phyloP scores from a whole-genome alignment of 2,797 vertebrate genomes.

The Lophius americanus region DNA sequence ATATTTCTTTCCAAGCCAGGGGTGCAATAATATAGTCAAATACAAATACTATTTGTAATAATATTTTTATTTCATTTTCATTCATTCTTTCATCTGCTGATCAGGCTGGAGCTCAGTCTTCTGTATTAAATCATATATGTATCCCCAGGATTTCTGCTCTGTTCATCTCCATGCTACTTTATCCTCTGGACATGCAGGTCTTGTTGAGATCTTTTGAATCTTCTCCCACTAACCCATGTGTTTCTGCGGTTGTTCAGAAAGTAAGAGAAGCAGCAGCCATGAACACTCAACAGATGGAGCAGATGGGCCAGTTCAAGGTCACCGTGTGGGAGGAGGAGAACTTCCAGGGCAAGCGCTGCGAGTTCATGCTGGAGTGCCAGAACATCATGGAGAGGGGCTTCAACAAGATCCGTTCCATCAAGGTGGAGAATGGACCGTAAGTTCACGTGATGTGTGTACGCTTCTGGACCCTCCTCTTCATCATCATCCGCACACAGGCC shows the following conservation, averaged over 20 bases:
- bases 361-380: slow-evolving; percentile 93
- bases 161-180: too few relatives aligned
- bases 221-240: neutral
- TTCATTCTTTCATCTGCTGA: neutral
- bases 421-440: slow-evolving; percentile 96
- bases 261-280: slow-evolving; percentile 79
- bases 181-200: neutral
- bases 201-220: neutral
- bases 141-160: too few relatives aligned
- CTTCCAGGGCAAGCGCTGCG: slow-evolving; percentile 95
- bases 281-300: slow-evolving; percentile 93
- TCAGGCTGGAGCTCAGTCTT: neutral
- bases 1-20: neutral
- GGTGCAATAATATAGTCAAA: too few relatives aligned
- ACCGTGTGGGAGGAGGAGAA: slow-evolving; percentile 96
- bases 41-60: too few relatives aligned
- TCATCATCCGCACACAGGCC: too few relatives aligned
- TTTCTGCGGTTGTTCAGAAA: slow-evolving; percentile 40
- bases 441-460: slow-evolving; percentile 56
- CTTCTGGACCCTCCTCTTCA: neutral
- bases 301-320: slow-evolving; percentile 91
- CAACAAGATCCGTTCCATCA: slow-evolving; percentile 95
- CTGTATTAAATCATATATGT: too few relatives aligned
- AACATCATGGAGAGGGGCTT: slow-evolving; percentile 94
- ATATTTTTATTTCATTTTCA: neutral